Evolutionary conservation across 2,797 vertebrate genomes (phyloP).

Genomic region (Australoheros facetus): DNA sequence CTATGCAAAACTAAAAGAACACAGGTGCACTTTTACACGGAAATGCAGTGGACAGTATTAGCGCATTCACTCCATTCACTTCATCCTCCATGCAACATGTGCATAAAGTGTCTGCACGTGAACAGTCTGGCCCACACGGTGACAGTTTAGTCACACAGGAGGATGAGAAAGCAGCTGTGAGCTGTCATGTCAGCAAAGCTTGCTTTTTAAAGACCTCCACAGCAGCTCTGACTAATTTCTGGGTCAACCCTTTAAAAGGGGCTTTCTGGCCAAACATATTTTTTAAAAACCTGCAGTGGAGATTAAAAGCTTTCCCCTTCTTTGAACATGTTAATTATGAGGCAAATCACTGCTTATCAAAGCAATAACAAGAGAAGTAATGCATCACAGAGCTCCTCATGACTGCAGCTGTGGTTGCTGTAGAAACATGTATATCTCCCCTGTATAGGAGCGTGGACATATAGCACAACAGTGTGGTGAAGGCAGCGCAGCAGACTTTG

Average conservation of each 20-base stretch:
- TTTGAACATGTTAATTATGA: not conserved
- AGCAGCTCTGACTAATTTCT: constrained; percentile 1
- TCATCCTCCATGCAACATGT: not conserved
- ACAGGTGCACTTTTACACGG: too few species aligned
- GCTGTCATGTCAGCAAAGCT: not conserved
- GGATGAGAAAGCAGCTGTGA: constrained; percentile 19
- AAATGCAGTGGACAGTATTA: not conserved
- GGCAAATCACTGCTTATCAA: constrained; percentile 18
- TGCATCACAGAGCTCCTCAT: constrained; percentile 9
- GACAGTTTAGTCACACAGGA: constrained; percentile 6
- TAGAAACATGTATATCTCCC: constrained; percentile 18
- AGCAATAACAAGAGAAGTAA: constrained; percentile 2
- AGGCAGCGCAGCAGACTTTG: constrained; percentile 47
- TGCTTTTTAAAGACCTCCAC: constrained; percentile 15
- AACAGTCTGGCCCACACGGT: not conserved
- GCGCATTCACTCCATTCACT: not conserved
- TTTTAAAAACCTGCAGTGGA: not conserved
- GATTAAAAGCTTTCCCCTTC: constrained; percentile 4
- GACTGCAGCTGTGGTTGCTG: constrained; percentile 1
- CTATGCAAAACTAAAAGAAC: too few species aligned
- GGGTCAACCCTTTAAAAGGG: constrained; percentile 5
- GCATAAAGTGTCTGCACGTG: not conserved
- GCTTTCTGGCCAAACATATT: not conserved
- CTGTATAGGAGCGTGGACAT: constrained; percentile 27
- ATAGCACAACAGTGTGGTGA: not conserved